Conservation (phyloP, 2,113 vertebrate species). For the Isichthys henryi region DNA sequence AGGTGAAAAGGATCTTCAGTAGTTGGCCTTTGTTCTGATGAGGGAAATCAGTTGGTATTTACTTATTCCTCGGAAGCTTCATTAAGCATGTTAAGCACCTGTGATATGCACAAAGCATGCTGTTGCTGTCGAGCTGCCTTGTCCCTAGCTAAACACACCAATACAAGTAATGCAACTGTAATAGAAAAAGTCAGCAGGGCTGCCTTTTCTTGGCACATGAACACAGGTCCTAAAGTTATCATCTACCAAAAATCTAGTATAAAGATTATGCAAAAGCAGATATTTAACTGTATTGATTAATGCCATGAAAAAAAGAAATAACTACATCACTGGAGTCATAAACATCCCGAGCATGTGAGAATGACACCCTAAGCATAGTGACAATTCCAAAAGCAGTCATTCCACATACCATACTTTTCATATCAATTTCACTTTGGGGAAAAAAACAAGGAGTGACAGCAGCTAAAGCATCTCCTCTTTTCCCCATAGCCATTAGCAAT, state of each 20-base stretch:
- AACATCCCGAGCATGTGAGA: conserved; percentile 23
- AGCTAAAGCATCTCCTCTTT: neutral
- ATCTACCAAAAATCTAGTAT: neutral
- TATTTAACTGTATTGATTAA: neutral
- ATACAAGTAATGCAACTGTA: neutral
- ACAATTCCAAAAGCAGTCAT: conserved; percentile 40
- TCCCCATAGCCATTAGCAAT: neutral
- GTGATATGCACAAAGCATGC: neutral
- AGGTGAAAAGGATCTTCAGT: neutral
- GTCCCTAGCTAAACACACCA: neutral
- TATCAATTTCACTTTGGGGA: conserved; percentile 28
- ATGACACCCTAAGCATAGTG: conserved; percentile 20
- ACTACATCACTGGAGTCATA: conserved; percentile 19
- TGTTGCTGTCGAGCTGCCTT: neutral
- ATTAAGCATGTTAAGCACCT: neutral
- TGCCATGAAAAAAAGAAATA: neutral
- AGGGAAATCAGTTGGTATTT: neutral
- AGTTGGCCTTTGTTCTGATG: neutral
- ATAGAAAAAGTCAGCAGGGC: neutral
- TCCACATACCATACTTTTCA: conserved; percentile 49
- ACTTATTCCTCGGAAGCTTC: neutral
- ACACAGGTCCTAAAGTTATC: neutral
- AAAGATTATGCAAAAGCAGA: neutral
- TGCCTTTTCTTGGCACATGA: neutral
- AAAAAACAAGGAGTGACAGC: conserved; percentile 1